Base-by-base conservation (phyloP, 2,888 invertebrate genomes). In the Drosophila infuscata region DNA sequence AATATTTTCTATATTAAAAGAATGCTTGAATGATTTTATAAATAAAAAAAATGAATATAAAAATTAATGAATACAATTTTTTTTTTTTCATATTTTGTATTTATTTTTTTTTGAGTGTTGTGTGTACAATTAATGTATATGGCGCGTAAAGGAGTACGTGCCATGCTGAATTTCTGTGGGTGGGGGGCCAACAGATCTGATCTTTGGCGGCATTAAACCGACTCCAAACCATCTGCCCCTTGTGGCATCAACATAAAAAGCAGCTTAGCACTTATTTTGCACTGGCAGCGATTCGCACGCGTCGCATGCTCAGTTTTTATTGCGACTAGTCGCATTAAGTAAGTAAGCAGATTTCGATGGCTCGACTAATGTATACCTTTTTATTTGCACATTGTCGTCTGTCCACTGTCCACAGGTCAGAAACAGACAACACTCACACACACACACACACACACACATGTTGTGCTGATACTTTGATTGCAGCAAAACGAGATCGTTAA, bases 401-500 rank as follows among this genome's bases (percentile, higher is more conserved):
- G 67, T 59, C 59, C 76, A 48, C 57, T 60, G 62, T 36, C 67
- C 74, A 62, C 6, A 38, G 74, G 67, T 52, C 67, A 66, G 33
- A 25, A 43, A 25, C 43, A 43, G 11, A 43, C 43, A 60, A 43
- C 43, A 20, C 11, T 25, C 25, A 43, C n/a, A 54, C 33, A 36
- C 41, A 29, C 49, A 53, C 30, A 43, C 36, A 51, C 20, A 54
- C 15, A 38, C 54, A 41, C 49, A 35, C 38, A 51, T 53, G 43
- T 59, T 60, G 76, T 56, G 63, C 66, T 58, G 83, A 51, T 81
- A 49, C 80, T 83, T 77, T 81, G 82, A 87, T 87, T 82, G 82
- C 79, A 65, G 82, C 79, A 78, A 81, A 80, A 63, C 83, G 81
- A 78, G 71, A 81, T 83, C 84, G 87, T 82, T 87, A 82, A 82